Evolutionary conservation across 2,888 invertebrate species (phyloP).

Genomic region (Pseudococcus jackbeardsleyi): DNA sequence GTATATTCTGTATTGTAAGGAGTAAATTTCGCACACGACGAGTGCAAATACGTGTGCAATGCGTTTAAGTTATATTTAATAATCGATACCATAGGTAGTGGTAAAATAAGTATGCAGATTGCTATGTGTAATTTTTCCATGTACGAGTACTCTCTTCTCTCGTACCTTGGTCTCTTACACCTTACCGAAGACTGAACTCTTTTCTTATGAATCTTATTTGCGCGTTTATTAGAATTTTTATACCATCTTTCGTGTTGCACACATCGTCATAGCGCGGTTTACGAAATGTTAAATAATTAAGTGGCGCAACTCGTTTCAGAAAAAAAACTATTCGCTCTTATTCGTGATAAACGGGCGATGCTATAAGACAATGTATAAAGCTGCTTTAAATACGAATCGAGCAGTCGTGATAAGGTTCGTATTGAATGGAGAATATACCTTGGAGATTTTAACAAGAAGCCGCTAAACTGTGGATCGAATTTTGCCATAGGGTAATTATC

Average conservation of each 20-base stretch:
- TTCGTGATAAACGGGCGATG: slow-evolving; percentile 53
- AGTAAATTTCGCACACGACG: background rate
- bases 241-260: slow-evolving; percentile 26
- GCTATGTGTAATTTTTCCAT: background rate
- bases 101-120: background rate
- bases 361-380: slow-evolving; percentile 43
- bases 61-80: background rate
- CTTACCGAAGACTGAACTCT: background rate
- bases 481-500: background rate
- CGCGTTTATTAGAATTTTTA: slow-evolving; percentile 34
- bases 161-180: background rate
- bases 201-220: background rate
- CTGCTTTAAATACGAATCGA: slow-evolving; percentile 46
- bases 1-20: background rate
- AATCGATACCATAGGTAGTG: background rate
- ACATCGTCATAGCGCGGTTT: background rate
- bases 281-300: slow-evolving; percentile 46
- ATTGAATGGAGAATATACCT: slow-evolving; percentile 13
- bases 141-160: background rate
- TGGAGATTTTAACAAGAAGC: slow-evolving; percentile 24
- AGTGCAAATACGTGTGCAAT: background rate
- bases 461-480: background rate
- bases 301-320: slow-evolving; percentile 43
- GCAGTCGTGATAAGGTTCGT: slow-evolving; percentile 9
- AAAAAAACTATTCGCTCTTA: slow-evolving; percentile 35